These are phyloP conservation scores for Drosophila sproati DNA, from an alignment of 1,140 invertebrate genomes.

Conservation along the genomic window DNA sequence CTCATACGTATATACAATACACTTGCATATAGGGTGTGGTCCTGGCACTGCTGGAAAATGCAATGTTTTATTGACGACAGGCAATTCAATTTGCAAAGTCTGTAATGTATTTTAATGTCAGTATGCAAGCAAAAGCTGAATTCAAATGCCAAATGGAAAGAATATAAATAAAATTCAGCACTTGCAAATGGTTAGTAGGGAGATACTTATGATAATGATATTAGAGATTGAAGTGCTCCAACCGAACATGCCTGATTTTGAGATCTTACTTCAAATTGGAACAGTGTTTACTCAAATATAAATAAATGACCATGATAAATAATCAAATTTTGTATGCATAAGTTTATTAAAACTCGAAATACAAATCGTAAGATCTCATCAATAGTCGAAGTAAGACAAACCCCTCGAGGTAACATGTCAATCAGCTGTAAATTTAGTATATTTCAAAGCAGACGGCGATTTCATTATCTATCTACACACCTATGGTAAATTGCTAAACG, in stretches of 20 bases:
- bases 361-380: background rate
- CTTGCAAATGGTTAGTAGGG: background rate
- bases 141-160: slow-evolving; percentile 24
- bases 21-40: background rate
- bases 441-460: background rate
- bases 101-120: slow-evolving; percentile 33
- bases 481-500: slow-evolving; percentile 5
- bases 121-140: slow-evolving; percentile 23
- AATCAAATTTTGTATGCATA: too few relatives aligned
- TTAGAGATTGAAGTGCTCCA: background rate
- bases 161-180: slow-evolving; percentile 32
- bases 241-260: too few relatives aligned
- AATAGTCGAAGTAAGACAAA: background rate
- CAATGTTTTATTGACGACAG: slow-evolving; percentile 50
- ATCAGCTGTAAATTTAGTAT: too few relatives aligned
- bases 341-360: background rate
- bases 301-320: too few relatives aligned
- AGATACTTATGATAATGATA: slow-evolving; percentile 25
- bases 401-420: background rate
- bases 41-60: slow-evolving; percentile 23
- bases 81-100: slow-evolving; percentile 48
- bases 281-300: too few relatives aligned
- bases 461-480: slow-evolving; percentile 22
- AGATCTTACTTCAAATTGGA: too few relatives aligned
- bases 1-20: background rate